Conservation (phyloP, 2,888 invertebrate species). For the Eupithecia pulchellata region DNA sequence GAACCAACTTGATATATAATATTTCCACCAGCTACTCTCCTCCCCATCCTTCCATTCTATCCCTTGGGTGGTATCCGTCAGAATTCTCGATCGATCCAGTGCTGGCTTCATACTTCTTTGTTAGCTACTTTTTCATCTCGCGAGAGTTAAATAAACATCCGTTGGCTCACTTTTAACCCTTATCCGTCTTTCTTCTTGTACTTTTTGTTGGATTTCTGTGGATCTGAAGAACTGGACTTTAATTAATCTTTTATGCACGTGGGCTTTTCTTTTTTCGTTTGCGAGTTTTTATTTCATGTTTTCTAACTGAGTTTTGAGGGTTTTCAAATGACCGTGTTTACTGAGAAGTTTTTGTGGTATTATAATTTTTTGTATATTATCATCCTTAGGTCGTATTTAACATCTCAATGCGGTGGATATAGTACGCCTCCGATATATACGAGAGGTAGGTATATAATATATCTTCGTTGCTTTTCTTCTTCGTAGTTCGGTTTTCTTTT, state of each 20-base stretch:
- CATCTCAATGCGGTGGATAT: background rate
- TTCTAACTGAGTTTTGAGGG: background rate
- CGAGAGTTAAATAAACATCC: slow-evolving; percentile 75
- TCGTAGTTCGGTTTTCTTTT: too few relatives aligned
- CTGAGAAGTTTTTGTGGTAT: background rate
- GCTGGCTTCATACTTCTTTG: slow-evolving; percentile 64
- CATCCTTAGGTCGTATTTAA: background rate
- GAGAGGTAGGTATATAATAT: too few relatives aligned
- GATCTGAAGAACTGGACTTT: background rate
- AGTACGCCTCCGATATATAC: too few relatives aligned
- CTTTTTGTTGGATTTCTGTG: slow-evolving; percentile 5
- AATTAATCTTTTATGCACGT: slow-evolving; percentile 2
- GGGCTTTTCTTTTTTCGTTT: background rate
- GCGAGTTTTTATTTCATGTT: background rate
- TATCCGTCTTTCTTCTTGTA: background rate
- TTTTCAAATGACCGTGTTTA: too few relatives aligned
- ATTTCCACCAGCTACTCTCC: background rate
- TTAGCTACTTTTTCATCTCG: slow-evolving; percentile 75
- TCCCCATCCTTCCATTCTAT: slow-evolving; percentile 22
- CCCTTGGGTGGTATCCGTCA: slow-evolving; percentile 41
- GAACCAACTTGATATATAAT: background rate
- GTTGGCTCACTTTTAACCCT: slow-evolving; percentile 58
- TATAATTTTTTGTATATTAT: background rate
- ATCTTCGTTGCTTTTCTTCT: background rate
- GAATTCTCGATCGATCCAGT: slow-evolving; percentile 28